Evolutionary conservation across 2,797 vertebrate genomes (phyloP), one percentile per base, ranked within the genome.

Genomic region (Microctenopoma steveboyesi): DNA sequence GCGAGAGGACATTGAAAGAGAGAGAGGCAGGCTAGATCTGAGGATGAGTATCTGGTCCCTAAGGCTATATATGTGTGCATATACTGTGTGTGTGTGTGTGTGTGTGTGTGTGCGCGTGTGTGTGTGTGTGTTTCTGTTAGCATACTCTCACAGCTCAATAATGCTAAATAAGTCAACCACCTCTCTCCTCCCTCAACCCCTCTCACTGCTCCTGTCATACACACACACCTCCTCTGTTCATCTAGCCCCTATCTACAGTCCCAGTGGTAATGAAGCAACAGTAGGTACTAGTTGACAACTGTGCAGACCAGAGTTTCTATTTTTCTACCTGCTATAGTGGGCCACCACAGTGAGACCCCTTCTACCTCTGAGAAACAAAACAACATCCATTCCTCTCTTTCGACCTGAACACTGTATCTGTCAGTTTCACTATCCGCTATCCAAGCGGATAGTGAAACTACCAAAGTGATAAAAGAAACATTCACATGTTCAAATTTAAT

Each of bases 161-260:
- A 90, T 89, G 84, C 91, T 91, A 89, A 90, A 89, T 90, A 91
- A 91, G 88, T 92, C 84, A 90, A 87, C 82, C 83, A 74, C 65
- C 83, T 72, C 79, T 82, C 75, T 81, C 74, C 74, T 75, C 77
- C 69, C 68, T 74, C 74, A 84, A 85, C 79, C 86, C 70, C 70
- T 75, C 80, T 86, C 55, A 28, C 64, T 76, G 64, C 77, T 89
- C 76, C 70, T 86, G 86, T 86, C 85, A 84, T 77, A 84, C 74
- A 82, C 62, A 84, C 74, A 75, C 77, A 64, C 67, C 47, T 60
- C 69, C 14, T 49, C 78, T 68, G 57, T 77, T 75, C 74, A 76
- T 68, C 71, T 50, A 64, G 56, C 56, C 40, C 67, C 48, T 51
- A 68, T 14, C 64, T 52, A 73, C 86, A 74, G 80, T 89, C 78